phyloP scores from a whole-genome alignment of 2,888 invertebrate genomes.

The Drosophila sordidula region DNA sequence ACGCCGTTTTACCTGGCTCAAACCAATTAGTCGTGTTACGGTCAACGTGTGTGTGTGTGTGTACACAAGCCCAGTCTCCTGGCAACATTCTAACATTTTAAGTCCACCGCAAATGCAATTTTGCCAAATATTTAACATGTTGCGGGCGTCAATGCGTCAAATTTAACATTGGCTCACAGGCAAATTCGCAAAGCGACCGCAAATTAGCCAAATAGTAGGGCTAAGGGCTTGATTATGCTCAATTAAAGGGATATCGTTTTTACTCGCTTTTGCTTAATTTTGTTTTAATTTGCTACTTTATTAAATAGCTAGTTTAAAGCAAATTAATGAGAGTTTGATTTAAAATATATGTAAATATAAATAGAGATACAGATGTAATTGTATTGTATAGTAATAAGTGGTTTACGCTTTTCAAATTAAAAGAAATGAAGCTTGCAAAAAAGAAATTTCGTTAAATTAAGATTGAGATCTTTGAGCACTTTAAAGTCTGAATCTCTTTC shows the following conservation, averaged over 20 bases:
- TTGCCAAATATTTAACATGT: constrained; percentile 38
- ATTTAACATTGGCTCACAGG: constrained; percentile 7
- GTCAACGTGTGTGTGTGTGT: not conserved
- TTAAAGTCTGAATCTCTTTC: not conserved
- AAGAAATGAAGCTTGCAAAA: not conserved
- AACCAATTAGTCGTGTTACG: constrained; percentile 2
- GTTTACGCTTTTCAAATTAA: not conserved
- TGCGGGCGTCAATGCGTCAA: constrained; percentile 2
- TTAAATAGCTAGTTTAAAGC: too few relatives aligned
- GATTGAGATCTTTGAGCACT: not conserved
- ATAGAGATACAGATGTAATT: not conserved
- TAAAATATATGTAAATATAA: too few relatives aligned
- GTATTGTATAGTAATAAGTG: not conserved
- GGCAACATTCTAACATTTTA: not conserved
- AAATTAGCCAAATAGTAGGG: constrained; percentile 17
- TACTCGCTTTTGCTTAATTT: too few relatives aligned
- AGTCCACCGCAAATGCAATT: constrained; percentile 24
- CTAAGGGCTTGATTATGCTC: too few relatives aligned
- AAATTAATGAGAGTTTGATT: too few relatives aligned
- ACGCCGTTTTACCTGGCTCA: constrained; percentile 24
- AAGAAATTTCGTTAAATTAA: not conserved
- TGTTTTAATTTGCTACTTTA: too few relatives aligned
- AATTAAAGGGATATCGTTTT: too few relatives aligned
- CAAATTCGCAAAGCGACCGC: constrained; percentile 16
- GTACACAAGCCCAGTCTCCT: not conserved